phyloP scores from a whole-genome alignment of 2,797 vertebrate genomes.

The Ataeniobius toweri region DNA sequence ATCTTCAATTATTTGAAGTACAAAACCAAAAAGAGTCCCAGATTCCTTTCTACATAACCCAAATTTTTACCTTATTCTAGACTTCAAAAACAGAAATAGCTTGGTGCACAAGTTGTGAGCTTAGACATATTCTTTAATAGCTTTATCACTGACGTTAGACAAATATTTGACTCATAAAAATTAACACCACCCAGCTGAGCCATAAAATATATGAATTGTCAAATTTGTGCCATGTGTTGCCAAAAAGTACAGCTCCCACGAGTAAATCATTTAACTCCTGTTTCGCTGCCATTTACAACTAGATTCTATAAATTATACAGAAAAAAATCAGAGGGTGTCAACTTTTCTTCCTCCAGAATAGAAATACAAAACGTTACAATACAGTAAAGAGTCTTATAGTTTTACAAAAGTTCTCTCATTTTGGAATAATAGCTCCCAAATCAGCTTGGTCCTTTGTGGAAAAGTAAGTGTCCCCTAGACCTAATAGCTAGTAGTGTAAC shows the following conservation, averaged over 20 bases:
- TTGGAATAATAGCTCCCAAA: not conserved
- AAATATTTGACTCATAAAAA: constrained; percentile 27
- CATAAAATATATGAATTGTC: not conserved
- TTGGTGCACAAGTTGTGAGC: constrained; percentile 7
- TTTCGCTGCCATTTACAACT: constrained; percentile 35
- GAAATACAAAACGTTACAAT: not conserved
- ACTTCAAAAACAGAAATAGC: not conserved
- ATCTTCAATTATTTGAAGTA: not conserved
- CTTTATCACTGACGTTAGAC: constrained; percentile 22
- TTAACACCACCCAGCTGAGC: constrained; percentile 10
- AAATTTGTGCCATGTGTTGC: constrained; percentile 1
- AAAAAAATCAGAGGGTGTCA: not conserved
- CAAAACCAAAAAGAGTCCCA: not conserved
- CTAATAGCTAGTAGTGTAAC: not conserved
- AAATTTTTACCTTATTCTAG: not conserved
- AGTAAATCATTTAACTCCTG: constrained; percentile 21
- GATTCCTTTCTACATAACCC: not conserved
- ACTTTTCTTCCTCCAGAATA: not conserved
- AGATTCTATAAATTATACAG: not conserved
- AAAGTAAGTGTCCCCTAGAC: not conserved
- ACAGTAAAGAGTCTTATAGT: not conserved
- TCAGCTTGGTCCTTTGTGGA: no score
- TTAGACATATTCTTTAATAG: constrained; percentile 21
- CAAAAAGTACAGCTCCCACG: not conserved
- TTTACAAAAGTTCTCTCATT: not conserved